A percentile compares a stretch with the other conserved stretches of the same genome.
These are phyloP conservation scores for Uropetala carovei DNA, from an alignment of 2,888 invertebrate species.

Conservation along the genomic window DNA sequence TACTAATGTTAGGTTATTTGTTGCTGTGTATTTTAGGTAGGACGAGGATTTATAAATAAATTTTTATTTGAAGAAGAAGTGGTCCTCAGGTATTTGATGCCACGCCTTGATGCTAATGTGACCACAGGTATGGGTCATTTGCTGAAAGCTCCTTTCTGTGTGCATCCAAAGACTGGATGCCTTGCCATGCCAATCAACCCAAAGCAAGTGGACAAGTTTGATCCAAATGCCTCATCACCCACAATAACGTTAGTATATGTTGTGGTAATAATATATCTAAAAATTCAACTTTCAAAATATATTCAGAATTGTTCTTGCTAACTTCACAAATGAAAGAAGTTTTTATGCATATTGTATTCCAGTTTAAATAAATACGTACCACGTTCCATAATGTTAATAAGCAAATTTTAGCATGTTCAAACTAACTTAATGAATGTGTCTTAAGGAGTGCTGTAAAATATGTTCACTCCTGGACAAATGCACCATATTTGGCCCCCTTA, in stretches of 20 bases:
- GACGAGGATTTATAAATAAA: constrained; percentile 75
- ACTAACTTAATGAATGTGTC: too few relatives aligned
- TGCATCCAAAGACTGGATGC: constrained; percentile 98
- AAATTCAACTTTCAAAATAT: too few relatives aligned
- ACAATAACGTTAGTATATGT: constrained; percentile 79
- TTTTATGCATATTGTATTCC: too few relatives aligned
- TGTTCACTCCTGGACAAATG: too few relatives aligned
- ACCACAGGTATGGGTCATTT: constrained; percentile 97
- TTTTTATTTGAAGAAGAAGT: constrained; percentile 85
- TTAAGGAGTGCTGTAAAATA: too few relatives aligned
- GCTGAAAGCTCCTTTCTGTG: constrained; percentile 98
- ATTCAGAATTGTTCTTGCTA: not conserved
- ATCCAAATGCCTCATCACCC: constrained; percentile 83
- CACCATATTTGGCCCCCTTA: too few relatives aligned
- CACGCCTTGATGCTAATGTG: constrained; percentile 96
- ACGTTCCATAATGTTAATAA: too few relatives aligned
- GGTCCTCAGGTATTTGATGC: constrained; percentile 94
- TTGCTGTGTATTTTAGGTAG: constrained; percentile 73
- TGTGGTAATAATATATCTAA: too few relatives aligned
- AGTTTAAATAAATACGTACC: too few relatives aligned
- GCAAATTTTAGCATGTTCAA: too few relatives aligned
- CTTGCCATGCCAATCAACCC: constrained; percentile 92
- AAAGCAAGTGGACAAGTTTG: constrained; percentile 83
- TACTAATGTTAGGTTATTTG: too few relatives aligned
- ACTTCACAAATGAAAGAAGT: too few relatives aligned